A percentile compares a stretch with the other conserved stretches of the same genome.
Evolutionary conservation across 2,113 vertebrate species (phyloP).

Genomic region (Pardalotus punctatus): DNA sequence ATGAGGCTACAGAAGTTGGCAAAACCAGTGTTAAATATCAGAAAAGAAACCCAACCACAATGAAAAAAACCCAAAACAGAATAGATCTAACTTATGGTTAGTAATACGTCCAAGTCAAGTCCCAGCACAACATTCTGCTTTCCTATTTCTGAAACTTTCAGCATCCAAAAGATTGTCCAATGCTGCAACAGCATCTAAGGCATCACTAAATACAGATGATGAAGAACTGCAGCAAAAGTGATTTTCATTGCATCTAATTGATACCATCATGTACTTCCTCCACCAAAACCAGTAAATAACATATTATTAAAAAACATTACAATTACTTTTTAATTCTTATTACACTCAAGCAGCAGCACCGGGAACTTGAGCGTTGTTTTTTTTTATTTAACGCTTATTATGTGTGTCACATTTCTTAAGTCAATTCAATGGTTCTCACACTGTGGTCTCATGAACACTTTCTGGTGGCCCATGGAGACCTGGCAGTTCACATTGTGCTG

Average conservation of each 20-base stretch:
- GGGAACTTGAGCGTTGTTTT: neutral
- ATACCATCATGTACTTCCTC: neutral
- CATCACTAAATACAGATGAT: neutral
- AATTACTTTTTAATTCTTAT: neutral
- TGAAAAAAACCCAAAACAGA: accelerated
- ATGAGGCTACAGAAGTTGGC: neutral
- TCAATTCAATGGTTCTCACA: constrained; percentile 2
- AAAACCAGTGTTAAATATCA: neutral
- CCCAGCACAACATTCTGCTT: neutral
- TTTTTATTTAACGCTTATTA: neutral
- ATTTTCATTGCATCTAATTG: neutral
- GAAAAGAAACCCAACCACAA: neutral
- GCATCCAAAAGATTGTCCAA: neutral
- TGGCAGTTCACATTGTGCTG: constrained; percentile 25
- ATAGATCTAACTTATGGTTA: neutral
- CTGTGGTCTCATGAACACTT: constrained; percentile 38
- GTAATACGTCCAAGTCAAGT: neutral
- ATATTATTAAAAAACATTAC: neutral
- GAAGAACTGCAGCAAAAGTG: neutral
- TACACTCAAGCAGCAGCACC: neutral
- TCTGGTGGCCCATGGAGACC: constrained; percentile 49
- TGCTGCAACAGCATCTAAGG: neutral
- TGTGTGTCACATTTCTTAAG: constrained; percentile 18
- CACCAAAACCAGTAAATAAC: neutral
- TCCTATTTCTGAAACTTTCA: neutral